Evolutionary conservation across 2,888 invertebrate genomes (phyloP).

Genomic region (Eustalomyia histrio): DNA sequence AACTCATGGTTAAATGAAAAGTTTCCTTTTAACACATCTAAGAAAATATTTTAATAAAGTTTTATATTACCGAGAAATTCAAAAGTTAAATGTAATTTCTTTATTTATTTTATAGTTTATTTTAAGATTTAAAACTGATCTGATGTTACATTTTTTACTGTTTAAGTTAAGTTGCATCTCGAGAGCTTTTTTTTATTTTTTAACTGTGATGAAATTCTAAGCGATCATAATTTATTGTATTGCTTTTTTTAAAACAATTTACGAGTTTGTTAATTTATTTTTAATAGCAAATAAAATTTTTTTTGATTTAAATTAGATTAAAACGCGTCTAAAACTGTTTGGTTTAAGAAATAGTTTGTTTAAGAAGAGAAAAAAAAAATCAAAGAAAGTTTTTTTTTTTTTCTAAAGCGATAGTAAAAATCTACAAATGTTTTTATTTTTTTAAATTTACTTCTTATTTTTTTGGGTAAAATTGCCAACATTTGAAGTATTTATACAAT

Average conservation of each 20-base stretch:
- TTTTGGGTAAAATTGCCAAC: constrained; percentile 42
- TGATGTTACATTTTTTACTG: too few relatives aligned
- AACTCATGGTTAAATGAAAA: not conserved
- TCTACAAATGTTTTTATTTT: constrained; percentile 64
- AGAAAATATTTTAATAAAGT: too few relatives aligned
- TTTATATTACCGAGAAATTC: too few relatives aligned
- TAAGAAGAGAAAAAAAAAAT: constrained; percentile 39
- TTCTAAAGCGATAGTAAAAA: constrained; percentile 68
- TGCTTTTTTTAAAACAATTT: constrained; percentile 19
- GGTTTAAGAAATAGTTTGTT: constrained; percentile 38
- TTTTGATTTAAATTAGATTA: constrained; percentile 38
- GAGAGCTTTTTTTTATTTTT: constrained; percentile 10
- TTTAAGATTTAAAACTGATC: too few relatives aligned
- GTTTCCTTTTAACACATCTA: too few relatives aligned
- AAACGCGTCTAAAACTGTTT: constrained; percentile 56
- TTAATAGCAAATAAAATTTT: constrained; percentile 27
- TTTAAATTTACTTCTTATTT: constrained; percentile 19
- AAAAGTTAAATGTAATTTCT: too few relatives aligned
- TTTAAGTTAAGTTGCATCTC: not conserved
- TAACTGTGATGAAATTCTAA: constrained; percentile 34
- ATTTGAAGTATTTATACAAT: constrained; percentile 49
- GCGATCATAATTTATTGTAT: constrained; percentile 29
- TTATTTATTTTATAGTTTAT: too few relatives aligned
- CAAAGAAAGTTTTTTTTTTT: constrained; percentile 61
- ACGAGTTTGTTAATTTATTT: constrained; percentile 44